Evolutionary conservation across 64 coral and sea anemone species (phyloP).

Genomic region (Acropora yongei): DNA sequence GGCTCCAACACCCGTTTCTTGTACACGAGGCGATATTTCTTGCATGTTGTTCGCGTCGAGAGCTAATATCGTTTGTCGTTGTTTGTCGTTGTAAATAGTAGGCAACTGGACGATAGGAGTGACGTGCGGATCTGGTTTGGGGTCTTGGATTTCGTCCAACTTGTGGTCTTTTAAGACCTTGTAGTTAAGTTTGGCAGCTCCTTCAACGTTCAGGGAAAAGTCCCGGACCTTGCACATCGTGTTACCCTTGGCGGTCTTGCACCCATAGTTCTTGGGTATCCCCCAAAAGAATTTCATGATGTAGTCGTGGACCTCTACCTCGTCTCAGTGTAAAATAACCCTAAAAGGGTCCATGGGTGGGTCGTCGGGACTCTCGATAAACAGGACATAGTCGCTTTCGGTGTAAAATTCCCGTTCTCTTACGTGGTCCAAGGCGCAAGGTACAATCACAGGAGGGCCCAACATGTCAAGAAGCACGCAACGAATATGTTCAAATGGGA

Average conservation of each 20-base stretch:
- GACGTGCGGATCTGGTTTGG: background rate
- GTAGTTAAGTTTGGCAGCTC: background rate
- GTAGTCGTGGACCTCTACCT: background rate
- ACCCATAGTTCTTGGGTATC: slow-evolving; percentile 57
- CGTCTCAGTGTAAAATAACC: too few relatives aligned
- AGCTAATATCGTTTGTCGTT: background rate
- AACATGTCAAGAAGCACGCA: too few relatives aligned
- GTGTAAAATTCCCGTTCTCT: too few relatives aligned
- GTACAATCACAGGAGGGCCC: too few relatives aligned
- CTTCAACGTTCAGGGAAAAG: background rate
- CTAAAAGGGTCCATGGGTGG: too few relatives aligned
- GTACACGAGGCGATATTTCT: background rate
- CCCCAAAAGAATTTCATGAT: background rate
- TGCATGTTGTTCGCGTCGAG: background rate
- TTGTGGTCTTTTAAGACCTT: background rate
- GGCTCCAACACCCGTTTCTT: background rate
- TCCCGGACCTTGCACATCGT: slow-evolving; percentile 1
- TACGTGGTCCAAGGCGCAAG: too few relatives aligned
- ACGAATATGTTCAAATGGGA: too few relatives aligned
- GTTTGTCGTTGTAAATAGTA: background rate
- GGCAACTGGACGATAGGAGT: background rate
- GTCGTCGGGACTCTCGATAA: too few relatives aligned
- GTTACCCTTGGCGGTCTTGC: background rate
- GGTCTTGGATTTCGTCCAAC: background rate
- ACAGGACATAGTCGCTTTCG: too few relatives aligned